Evolutionary conservation across 2,113 vertebrate species (phyloP).

Genomic region (Stegostoma tigrinum): DNA sequence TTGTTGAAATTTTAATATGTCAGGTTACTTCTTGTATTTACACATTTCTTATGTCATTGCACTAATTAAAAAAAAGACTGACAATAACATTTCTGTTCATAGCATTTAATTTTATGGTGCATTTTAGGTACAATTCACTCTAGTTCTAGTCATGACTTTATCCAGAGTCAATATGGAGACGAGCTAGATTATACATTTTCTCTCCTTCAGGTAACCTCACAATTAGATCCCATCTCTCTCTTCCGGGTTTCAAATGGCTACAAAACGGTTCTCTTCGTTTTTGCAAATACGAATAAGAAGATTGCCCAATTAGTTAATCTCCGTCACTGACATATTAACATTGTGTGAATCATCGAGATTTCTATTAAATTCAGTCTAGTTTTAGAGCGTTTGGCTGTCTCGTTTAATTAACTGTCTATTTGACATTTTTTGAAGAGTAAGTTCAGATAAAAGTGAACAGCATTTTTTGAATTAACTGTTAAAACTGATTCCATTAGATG

Average conservation of each 20-base stretch:
- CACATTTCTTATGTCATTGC: not conserved
- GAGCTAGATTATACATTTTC: too few species aligned
- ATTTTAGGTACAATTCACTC: not conserved
- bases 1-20: not conserved
- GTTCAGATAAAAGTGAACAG: not conserved
- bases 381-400: not conserved
- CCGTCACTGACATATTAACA: not conserved
- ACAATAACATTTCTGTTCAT: not conserved
- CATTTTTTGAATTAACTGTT: not conserved
- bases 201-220: too few species aligned
- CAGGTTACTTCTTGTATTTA: not conserved
- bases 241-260: not conserved
- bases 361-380: too few species aligned
- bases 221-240: too few species aligned
- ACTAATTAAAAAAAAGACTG: not conserved
- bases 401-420: not conserved
- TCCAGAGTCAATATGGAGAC: not conserved
- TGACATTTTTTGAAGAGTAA: not conserved
- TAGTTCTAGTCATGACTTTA: not conserved
- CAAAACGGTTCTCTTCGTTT: not conserved
- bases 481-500: fast-evolving
- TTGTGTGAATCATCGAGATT: not conserved
- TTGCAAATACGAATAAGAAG: not conserved
- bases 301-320: not conserved
- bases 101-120: not conserved